Percentiles rank a stretch among this genome's conserved stretches.
Evolutionary conservation across 1,140 invertebrate genomes (phyloP).

Genomic region (Schlechtendalia chinensis): DNA sequence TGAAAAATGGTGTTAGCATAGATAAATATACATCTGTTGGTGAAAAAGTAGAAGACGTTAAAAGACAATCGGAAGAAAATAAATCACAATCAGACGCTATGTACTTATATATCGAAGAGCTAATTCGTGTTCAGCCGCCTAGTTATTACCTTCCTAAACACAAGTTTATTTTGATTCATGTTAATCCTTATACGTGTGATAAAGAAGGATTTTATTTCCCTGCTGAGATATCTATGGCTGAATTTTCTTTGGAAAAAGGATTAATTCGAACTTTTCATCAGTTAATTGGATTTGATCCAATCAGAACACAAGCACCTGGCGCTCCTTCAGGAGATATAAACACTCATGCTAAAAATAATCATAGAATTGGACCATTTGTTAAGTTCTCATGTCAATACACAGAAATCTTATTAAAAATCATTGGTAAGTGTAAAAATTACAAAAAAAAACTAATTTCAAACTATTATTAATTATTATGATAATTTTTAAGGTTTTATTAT

Average conservation of each 20-base stretch:
- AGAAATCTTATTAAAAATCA: constrained; percentile 32
- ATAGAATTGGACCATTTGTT: background rate
- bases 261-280: constrained; percentile 24
- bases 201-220: constrained; percentile 39
- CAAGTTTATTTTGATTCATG: constrained; percentile 34
- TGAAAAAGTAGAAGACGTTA: constrained; percentile 19
- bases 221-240: constrained; percentile 22
- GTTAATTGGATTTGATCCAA: constrained; percentile 34
- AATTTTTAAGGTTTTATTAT: constrained; percentile 29
- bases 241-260: constrained; percentile 25
- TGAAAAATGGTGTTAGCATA: background rate
- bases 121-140: background rate
- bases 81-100: background rate
- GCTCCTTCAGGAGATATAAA: constrained; percentile 25
- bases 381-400: background rate
- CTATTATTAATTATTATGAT: background rate
- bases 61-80: background rate
- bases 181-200: constrained; percentile 19
- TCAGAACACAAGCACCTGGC: background rate
- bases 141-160: constrained; percentile 5
- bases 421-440: constrained; percentile 14
- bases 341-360: constrained; percentile 15
- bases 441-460: background rate
- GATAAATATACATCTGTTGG: constrained; percentile 17
- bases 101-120: constrained; percentile 25